These are phyloP conservation scores for Fregetta grallaria DNA, from an alignment of 2,113 vertebrate genomes.

Conservation along the genomic window DNA sequence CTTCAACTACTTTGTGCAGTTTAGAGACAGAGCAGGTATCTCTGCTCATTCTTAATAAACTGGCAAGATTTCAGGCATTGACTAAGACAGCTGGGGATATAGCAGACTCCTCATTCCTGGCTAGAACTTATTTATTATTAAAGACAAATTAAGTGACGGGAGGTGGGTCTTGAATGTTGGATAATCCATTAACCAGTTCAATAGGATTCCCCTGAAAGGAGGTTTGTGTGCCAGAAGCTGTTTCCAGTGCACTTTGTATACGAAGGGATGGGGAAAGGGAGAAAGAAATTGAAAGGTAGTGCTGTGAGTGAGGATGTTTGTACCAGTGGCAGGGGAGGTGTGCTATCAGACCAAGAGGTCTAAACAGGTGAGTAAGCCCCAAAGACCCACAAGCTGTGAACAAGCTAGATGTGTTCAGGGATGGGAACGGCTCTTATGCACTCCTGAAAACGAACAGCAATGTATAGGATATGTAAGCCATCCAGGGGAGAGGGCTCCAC, in stretches of 20 bases:
- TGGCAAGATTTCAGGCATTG: conserved; percentile 27
- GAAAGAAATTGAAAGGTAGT: background rate
- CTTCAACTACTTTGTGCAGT: background rate
- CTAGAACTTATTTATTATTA: conserved; percentile 56
- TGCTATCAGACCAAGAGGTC: background rate
- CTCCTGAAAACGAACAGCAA: background rate
- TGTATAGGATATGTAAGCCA: background rate
- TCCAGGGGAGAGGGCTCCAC: background rate
- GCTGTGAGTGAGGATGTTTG: background rate
- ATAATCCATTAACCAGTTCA: conserved; percentile 38
- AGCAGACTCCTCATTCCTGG: conserved; percentile 3
- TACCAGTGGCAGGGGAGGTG: background rate
- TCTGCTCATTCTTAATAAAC: conserved; percentile 13
- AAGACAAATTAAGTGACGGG: conserved; percentile 35
- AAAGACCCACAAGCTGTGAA: background rate
- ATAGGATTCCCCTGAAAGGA: conserved; percentile 24
- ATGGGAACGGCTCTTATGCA: background rate
- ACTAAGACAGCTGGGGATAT: background rate
- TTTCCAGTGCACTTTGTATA: background rate
- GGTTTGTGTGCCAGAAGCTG: background rate
- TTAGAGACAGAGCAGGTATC: background rate
- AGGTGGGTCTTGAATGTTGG: background rate
- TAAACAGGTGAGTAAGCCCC: background rate
- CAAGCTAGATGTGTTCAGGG: background rate
- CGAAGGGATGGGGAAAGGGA: background rate